Conservation (phyloP, 1,140 invertebrate genomes). For the Bombyx mandarina region DNA sequence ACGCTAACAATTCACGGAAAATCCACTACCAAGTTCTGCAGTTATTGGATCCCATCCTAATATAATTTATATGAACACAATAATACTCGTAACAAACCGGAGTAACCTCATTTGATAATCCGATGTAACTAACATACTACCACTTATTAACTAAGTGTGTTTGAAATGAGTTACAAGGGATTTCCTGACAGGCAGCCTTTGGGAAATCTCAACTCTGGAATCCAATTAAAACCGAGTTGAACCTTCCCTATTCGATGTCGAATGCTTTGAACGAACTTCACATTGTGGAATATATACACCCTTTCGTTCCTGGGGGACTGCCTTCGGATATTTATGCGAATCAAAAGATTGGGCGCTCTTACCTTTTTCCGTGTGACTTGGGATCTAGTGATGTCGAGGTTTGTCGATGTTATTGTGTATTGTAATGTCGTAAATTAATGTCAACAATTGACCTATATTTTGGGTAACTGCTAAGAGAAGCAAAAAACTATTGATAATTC, state of each 20-base stretch:
- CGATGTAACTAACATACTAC: neutral
- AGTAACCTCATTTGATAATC: too few species aligned
- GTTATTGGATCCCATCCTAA: too few species aligned
- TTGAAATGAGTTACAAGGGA: constrained; percentile 1
- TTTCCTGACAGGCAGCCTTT: constrained; percentile 11
- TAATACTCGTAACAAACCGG: too few species aligned
- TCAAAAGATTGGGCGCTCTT: constrained; percentile 14
- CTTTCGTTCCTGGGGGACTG: constrained; percentile 13
- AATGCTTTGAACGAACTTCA: constrained; percentile 4
- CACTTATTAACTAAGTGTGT: constrained; percentile 6
- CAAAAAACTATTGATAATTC: too few species aligned
- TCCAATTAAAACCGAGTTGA: constrained; percentile 13
- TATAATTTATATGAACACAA: too few species aligned
- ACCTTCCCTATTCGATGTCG: neutral
- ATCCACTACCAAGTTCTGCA: too few species aligned
- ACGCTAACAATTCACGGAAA: too few species aligned
- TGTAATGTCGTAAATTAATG: too few species aligned
- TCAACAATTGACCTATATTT: too few species aligned
- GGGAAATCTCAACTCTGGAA: constrained; percentile 10
- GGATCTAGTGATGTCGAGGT: constrained; percentile 3
- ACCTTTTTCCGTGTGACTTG: constrained; percentile 10
- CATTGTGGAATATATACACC: constrained; percentile 9
- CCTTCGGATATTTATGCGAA: constrained; percentile 16
- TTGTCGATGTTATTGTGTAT: neutral
- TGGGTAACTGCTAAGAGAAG: too few species aligned